Conservation (phyloP, 2,113 vertebrate species). For the Leucoraja erinaceus region DNA sequence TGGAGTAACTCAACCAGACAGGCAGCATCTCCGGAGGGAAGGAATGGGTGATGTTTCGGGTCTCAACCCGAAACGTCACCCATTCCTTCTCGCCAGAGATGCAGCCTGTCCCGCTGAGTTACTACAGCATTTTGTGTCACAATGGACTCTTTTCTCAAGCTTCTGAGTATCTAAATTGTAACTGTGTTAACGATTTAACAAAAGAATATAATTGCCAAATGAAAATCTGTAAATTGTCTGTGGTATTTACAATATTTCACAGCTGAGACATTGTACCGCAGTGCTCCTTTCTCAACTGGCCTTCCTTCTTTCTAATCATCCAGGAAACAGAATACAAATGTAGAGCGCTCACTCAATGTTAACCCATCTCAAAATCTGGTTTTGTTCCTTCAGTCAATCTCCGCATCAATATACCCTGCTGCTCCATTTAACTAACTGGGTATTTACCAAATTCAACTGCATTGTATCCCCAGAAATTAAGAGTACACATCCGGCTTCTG, state of each 20-base stretch:
- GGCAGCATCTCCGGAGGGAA: too few species aligned
- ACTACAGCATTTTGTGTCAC: too few species aligned
- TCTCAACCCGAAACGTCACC: too few species aligned
- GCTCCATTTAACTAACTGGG: neutral
- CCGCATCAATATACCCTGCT: neutral
- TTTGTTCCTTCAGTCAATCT: neutral
- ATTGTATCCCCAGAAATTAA: neutral
- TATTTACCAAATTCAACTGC: neutral
- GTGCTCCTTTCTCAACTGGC: neutral
- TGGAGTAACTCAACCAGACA: too few species aligned
- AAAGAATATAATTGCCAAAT: neutral
- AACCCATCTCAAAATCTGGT: neutral
- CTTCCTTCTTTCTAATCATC: neutral
- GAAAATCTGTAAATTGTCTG: neutral
- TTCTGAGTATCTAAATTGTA: neutral
- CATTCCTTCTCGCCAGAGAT: too few species aligned
- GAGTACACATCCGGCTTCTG: neutral
- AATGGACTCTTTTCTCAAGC: neutral
- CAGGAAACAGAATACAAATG: neutral
- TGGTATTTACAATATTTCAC: neutral
- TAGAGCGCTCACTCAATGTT: neutral
- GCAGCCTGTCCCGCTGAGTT: too few species aligned
- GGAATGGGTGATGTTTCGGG: too few species aligned
- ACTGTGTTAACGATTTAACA: neutral
- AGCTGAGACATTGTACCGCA: neutral